Conservation (phyloP, 2,888 invertebrate species). For the Morpho achilles region DNA sequence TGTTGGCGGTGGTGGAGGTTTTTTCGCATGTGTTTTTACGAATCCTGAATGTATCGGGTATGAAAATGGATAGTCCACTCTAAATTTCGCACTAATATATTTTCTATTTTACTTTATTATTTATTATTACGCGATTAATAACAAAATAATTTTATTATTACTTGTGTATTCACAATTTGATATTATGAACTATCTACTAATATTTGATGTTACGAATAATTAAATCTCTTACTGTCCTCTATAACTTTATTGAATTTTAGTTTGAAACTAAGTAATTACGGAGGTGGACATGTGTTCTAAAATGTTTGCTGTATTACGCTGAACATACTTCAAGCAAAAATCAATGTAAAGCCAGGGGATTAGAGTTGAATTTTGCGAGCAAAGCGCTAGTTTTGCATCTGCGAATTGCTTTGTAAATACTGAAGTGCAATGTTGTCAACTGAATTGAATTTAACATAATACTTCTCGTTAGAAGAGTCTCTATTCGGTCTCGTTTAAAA, state of each 20-base stretch:
- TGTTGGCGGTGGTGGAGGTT: no score
- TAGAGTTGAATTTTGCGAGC: conserved; percentile 11
- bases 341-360: background rate
- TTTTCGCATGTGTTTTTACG: no score
- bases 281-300: conserved; percentile 4
- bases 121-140: no score
- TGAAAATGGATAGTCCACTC: no score
- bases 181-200: no score
- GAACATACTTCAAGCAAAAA: conserved; percentile 4
- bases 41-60: no score
- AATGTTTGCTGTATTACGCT: conserved; percentile 12
- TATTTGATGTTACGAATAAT: no score
- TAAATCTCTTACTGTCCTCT: no score
- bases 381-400: conserved; percentile 10
- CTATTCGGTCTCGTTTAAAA: background rate
- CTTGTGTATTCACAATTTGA: no score
- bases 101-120: no score
- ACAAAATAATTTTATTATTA: no score
- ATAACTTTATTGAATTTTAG: background rate
- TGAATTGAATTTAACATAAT: conserved; percentile 25
- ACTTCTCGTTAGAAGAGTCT: conserved; percentile 13
- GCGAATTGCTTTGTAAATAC: conserved; percentile 19
- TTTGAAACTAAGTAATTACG: conserved; percentile 3
- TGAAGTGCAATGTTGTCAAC: conserved; percentile 23
- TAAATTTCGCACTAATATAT: no score